These are phyloP conservation scores for Clanis bilineata DNA, from an alignment of 2,888 invertebrate genomes.

Conservation along the genomic window DNA sequence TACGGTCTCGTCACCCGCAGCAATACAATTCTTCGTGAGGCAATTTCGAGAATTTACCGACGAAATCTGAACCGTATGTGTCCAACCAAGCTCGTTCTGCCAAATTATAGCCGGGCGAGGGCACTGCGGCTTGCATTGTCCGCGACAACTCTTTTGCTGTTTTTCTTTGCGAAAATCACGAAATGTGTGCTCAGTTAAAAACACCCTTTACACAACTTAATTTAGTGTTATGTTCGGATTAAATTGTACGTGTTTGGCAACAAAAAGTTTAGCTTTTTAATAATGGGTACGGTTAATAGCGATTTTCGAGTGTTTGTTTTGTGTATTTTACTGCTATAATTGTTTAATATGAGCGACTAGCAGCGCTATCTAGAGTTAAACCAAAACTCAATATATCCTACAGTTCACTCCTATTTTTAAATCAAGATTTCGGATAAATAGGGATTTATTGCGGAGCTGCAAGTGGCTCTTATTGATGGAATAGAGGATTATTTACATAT, in stretches of 20 bases:
- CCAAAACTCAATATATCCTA: no score
- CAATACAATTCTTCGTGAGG: constrained; percentile 4
- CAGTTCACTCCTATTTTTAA: no score
- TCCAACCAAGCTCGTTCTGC: constrained; percentile 38
- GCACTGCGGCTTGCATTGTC: constrained; percentile 40
- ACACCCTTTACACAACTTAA: constrained; percentile 33
- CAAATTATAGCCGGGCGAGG: constrained; percentile 51
- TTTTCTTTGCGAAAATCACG: constrained; percentile 25
- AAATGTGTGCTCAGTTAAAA: constrained; percentile 45
- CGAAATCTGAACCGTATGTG: constrained; percentile 40
- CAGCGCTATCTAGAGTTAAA: no score
- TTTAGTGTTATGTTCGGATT: constrained; percentile 36
- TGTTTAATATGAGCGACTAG: background rate
- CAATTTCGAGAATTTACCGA: constrained; percentile 19
- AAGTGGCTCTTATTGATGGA: no score
- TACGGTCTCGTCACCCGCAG: background rate
- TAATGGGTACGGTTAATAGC: constrained; percentile 25
- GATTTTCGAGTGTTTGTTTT: background rate
- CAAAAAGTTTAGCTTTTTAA: constrained; percentile 20
- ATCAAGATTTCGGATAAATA: no score
- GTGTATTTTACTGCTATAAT: background rate
- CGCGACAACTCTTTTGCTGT: constrained; percentile 47
- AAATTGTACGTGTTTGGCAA: constrained; percentile 23
- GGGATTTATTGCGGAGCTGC: no score
- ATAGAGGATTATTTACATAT: background rate